Conservation (phyloP, 1,140 invertebrate species). For the Drosophila malerkotliana region DNA sequence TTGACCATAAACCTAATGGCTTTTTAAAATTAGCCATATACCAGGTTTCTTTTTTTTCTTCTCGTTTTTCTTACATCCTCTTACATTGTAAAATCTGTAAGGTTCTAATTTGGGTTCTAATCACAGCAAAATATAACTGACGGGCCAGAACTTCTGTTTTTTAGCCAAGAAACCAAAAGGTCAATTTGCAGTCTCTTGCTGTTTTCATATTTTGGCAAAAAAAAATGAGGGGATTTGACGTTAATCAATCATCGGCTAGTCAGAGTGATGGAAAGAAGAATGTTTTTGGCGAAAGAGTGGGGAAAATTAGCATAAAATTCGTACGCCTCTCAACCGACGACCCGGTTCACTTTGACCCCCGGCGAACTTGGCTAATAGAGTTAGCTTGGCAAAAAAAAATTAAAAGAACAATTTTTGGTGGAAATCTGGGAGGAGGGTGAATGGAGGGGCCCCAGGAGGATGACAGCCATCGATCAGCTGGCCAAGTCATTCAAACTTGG, state of each 20-base stretch:
- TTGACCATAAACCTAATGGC: neutral
- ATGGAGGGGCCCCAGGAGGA: neutral
- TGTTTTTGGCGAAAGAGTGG: conserved; percentile 39
- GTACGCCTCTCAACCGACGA: conserved; percentile 31
- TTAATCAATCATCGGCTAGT: conserved; percentile 49
- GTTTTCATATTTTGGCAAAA: conserved; percentile 5
- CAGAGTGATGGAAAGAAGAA: conserved; percentile 28
- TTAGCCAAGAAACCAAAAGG: conserved; percentile 13
- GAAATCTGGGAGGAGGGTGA: neutral
- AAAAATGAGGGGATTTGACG: conserved; percentile 6
- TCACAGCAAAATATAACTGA: neutral
- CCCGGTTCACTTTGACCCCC: conserved; percentile 66
- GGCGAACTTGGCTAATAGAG: conserved; percentile 54
- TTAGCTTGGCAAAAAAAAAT: neutral
- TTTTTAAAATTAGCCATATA: neutral
- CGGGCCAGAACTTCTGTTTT: conserved; percentile 24
- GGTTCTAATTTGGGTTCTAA: neutral
- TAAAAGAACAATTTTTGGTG: neutral
- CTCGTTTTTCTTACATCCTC: neutral
- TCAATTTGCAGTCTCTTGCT: conserved; percentile 11
- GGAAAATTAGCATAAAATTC: conserved; percentile 64
- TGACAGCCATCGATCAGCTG: conserved; percentile 60
- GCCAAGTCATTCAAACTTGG: conserved; percentile 32
- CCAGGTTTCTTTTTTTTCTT: neutral
- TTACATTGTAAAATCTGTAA: neutral